Evolutionary conservation across 1,140 invertebrate genomes (phyloP), one percentile per base, ranked within the genome.

Genomic region (Copidosoma floridanum): DNA sequence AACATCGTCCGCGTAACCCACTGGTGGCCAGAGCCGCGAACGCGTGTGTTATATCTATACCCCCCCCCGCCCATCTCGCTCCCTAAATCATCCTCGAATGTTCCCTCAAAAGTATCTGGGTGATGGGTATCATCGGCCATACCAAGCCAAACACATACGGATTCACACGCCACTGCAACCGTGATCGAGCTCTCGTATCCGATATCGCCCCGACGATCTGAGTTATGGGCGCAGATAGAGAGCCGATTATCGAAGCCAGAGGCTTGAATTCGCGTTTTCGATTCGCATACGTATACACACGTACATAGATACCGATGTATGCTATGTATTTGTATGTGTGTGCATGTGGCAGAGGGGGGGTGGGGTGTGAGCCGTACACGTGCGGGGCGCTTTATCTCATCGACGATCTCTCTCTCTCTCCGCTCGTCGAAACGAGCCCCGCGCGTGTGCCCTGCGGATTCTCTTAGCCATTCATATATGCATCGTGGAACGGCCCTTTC

Each of bases 381-480:
- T 48, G 61, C 52, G 26, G 35, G 61, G 46, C n/a, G 43, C n/a
- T n/a, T 29, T 68, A 68, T 71, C 69, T 35, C 4, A n/a, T 7
- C 67, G 59, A 65, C 67, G 67, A 76, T 75, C 72, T 73, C 64
- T n/a, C n/a, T n/a, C n/a, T n/a, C n/a, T n/a, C n/a, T 65, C 68
- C 68, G 66, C 63, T 60, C 67, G 63, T 68, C 67, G 63, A 64
- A 51, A 64, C 58, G 56, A 68, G 43, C 66, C 63, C 67, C 69
- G 72, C 73, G 71, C 74, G 72, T 73, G 73, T 65, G 71, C 68
- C 68, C 69, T 68, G 63, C 68, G 71, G 70, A 79, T 75, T 78
- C 72, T 74, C 77, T 77, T 77, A 78, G 74, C 70, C 74, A 79
- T 79, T 80, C 74, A 80, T 78, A 73, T 79, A 80, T 78, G 74